A percentile compares a stretch with the other conserved stretches of the same genome.
Conservation (phyloP, 2,888 invertebrate species). For the Odontothrips loti region DNA sequence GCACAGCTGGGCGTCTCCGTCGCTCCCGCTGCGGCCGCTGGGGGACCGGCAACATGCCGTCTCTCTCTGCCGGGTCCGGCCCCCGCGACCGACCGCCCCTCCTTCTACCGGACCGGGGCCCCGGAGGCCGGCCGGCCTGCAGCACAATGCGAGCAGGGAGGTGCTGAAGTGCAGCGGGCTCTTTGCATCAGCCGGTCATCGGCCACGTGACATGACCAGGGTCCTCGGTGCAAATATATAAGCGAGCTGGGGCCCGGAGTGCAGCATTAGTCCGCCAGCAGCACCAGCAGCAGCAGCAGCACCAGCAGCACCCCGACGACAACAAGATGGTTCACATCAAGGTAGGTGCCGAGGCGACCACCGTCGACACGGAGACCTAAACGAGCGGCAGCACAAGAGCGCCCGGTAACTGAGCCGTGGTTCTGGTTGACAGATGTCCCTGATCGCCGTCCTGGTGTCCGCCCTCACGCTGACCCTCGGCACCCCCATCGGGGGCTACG, state of each 20-base stretch:
- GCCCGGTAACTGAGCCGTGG: neutral
- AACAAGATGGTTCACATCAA: neutral
- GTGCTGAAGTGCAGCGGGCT: neutral
- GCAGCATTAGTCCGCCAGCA: neutral
- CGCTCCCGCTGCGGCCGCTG: neutral
- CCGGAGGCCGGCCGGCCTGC: neutral
- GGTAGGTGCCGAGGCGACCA: neutral
- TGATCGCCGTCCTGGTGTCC: neutral
- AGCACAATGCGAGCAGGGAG: neutral
- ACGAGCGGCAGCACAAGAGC: neutral
- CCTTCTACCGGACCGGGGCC: neutral
- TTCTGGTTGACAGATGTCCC: neutral
- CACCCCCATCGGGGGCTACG: neutral
- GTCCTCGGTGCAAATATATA: neutral
- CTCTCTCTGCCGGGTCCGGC: too few relatives aligned
- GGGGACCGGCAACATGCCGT: too few relatives aligned
- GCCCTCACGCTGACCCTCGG: neutral
- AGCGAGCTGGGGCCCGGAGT: neutral
- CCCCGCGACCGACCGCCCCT: neutral
- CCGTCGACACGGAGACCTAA: neutral
- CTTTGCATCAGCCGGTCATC: conserved; percentile 9
- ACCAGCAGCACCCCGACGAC: neutral
- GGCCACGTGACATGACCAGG: neutral
- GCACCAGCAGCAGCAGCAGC: neutral
- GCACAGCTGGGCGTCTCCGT: neutral